Conservation (phyloP, 2,888 invertebrate species). For the Agriopis aurantiaria region DNA sequence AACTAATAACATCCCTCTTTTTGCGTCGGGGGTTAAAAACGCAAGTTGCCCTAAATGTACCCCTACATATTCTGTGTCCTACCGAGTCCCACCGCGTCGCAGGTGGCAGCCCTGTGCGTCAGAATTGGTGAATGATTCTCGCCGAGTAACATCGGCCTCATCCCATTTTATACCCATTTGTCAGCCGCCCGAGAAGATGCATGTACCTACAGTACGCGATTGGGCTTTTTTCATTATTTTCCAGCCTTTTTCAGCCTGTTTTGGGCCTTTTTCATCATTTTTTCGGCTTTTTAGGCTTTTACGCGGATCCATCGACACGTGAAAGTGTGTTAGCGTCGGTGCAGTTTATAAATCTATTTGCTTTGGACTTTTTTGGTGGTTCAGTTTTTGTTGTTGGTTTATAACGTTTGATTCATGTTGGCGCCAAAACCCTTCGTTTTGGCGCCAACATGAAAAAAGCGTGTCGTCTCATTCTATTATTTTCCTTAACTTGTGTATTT, state of each 20-base stretch:
- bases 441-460: no score
- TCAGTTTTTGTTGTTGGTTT: conserved; percentile 55
- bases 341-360: conserved; percentile 79
- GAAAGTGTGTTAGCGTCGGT: conserved; percentile 84
- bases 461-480: no score
- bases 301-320: conserved; percentile 84
- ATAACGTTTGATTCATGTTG: no score
- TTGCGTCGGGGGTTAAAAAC: no score
- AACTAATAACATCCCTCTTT: no score
- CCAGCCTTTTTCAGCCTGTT: conserved; percentile 63
- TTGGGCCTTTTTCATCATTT: conserved; percentile 60
- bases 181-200: conserved; percentile 83
- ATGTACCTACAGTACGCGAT: conserved; percentile 65
- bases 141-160: conserved; percentile 70
- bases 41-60: no score
- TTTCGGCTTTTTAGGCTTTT: conserved; percentile 83
- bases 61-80: no score
- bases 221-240: conserved; percentile 66
- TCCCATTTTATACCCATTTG: conserved; percentile 84
- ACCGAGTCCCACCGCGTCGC: background rate
- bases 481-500: no score
- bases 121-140: conserved; percentile 85
- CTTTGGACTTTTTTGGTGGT: conserved; percentile 56
- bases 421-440: no score
- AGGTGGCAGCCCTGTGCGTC: conserved; percentile 58